Base-by-base conservation (phyloP, 2,113 vertebrate species). In the Mormyrus iriodes region DNA sequence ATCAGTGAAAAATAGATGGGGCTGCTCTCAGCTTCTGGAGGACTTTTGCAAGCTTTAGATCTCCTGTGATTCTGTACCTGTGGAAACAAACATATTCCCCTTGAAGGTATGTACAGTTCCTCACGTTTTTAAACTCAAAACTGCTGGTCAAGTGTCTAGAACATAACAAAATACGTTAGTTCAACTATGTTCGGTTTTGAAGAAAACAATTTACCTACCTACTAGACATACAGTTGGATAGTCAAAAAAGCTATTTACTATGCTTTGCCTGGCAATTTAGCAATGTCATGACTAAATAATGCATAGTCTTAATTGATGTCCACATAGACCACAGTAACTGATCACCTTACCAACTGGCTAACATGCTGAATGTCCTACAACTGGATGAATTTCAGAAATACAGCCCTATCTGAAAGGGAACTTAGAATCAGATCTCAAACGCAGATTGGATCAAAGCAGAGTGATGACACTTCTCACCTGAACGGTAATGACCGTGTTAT, bases 51-150 rank as follows among this genome's bases (percentile, higher is more conserved):
- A 19, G n/a, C 27, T 86, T 55, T 39, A 86, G n/a, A 10, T 19
- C 85, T 39, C 27, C 15, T 86, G 82, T n/a, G 51, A 13, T 86
- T 55, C 51, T 86, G 55, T 51, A 86, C 51, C 85, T 86, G 85
- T 39, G 31, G 17, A 86, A 86, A 86, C 12, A 86, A 53, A 53
- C 51, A 86, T 52, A 42, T 79, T 79, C 35, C 31, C 35, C 35
- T 79, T 79, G 51, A 86, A 86, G 15, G 6, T 53, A 35, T 31
- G 24, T 21, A 53, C n/a, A 55, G 31, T 53, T 48, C 46, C 48
- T 27, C 24, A 49, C 46, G 12, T 31, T 85, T 49, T 85, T 4
- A 35, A 85, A 51, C 2, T 48, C 42, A 46, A 48, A 48, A 48
- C 42, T 82, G 5, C 21, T n/a, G 9, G 8, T 42, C 82, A 24